Evolutionary conservation across 2,113 vertebrate species (phyloP).

Genomic region (Sminthopsis crassicaudata): DNA sequence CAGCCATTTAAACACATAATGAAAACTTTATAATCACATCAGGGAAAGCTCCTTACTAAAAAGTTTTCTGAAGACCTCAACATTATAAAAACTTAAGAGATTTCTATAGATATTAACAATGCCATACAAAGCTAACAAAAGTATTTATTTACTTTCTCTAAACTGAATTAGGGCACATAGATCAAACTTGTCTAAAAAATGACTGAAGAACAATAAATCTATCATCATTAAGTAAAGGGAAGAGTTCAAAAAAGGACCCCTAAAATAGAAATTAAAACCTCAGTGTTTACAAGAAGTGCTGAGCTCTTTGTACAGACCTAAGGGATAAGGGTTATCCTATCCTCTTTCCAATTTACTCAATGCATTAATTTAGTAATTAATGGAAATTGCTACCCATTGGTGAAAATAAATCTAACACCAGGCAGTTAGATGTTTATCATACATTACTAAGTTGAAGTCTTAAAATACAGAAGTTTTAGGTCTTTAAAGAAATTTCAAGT

Average conservation of each 20-base stretch:
- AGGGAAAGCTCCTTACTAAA: constrained; percentile 27
- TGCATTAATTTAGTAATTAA: no score
- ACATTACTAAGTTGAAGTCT: background rate
- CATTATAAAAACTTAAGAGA: constrained; percentile 13
- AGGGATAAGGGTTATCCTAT: background rate
- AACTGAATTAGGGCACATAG: background rate
- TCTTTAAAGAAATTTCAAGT: background rate
- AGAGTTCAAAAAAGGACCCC: background rate
- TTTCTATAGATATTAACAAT: constrained; percentile 17
- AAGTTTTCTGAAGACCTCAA: constrained; percentile 39
- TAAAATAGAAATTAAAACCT: constrained; percentile 37
- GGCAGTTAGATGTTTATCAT: background rate
- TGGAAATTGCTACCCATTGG: constrained; percentile 10
- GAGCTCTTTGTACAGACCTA: constrained; percentile 30
- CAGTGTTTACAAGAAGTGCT: constrained; percentile 31
- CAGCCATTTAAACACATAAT: constrained; percentile 26
- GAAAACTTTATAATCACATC: constrained; percentile 42
- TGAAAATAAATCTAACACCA: constrained; percentile 28
- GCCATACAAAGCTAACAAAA: background rate
- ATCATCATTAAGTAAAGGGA: constrained; percentile 32
- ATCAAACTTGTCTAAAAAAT: no score
- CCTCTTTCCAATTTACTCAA: constrained; percentile 31
- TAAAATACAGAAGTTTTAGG: background rate
- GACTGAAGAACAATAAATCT: background rate
- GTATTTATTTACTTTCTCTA: constrained; percentile 20